phyloP scores from a whole-genome alignment of 2,888 invertebrate species.

The Caenorhabditis zanzibari region DNA sequence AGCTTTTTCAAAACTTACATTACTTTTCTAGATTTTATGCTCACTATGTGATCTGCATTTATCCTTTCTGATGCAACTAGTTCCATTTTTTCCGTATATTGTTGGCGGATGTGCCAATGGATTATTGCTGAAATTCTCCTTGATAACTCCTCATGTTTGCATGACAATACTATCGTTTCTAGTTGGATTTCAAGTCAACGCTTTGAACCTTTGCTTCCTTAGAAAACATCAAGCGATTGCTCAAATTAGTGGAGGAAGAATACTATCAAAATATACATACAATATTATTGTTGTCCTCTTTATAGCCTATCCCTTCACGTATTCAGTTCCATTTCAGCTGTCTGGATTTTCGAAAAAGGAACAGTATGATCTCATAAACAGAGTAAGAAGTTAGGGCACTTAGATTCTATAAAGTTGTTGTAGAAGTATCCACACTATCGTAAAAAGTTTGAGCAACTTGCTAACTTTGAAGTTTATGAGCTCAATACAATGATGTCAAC shows the following conservation, averaged over 20 bases:
- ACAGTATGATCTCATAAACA: constrained; percentile 3
- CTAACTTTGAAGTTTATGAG: constrained; percentile 16
- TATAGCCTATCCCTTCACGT: background rate
- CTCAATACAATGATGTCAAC: background rate
- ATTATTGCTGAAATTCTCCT: background rate
- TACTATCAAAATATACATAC: background rate
- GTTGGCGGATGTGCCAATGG: constrained; percentile 19
- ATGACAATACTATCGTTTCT: constrained; percentile 20
- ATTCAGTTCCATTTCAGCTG: constrained; percentile 1
- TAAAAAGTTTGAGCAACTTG: background rate
- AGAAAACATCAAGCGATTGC: constrained; percentile 29
- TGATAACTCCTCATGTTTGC: background rate
- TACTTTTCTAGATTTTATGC: constrained; percentile 20
- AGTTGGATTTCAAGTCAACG: constrained; percentile 30
- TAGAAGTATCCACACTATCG: constrained; percentile 15
- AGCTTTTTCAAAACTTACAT: too few species aligned
- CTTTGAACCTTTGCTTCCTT: constrained; percentile 26
- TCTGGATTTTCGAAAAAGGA: constrained; percentile 9
- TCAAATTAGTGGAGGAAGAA: background rate
- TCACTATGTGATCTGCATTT: constrained; percentile 29
- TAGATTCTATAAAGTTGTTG: background rate
- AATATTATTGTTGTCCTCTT: background rate
- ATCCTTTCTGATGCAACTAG: constrained; percentile 41
- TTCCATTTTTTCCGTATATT: constrained; percentile 29
- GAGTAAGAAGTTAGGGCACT: too few species aligned